Evolutionary conservation across 2,797 vertebrate species (phyloP).

Genomic region (Ctenosaura bakeri): DNA sequence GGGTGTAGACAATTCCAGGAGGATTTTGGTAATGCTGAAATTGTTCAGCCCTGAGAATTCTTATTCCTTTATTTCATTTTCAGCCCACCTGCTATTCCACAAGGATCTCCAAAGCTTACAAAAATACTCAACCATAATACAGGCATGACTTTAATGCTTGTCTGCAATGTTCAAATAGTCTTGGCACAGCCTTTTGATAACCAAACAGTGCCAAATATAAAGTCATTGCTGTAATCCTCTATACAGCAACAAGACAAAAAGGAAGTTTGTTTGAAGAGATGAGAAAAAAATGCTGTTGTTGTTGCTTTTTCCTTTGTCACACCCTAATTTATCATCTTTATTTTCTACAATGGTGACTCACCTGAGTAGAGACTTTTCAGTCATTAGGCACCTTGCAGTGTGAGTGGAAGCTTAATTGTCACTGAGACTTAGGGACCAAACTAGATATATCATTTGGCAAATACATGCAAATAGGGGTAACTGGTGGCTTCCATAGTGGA

Average conservation of each 20-base stretch:
- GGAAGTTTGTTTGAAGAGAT: slow-evolving; percentile 36
- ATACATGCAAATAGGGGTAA: not conserved
- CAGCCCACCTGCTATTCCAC: not conserved
- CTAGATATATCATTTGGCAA: not conserved
- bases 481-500: no score
- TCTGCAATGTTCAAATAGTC: slow-evolving; percentile 53
- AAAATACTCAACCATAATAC: not conserved
- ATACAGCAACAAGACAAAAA: slow-evolving; percentile 13
- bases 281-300: slow-evolving; percentile 47
- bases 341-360: not conserved
- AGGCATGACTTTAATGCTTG: not conserved
- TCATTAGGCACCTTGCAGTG: not conserved
- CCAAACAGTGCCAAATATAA: slow-evolving; percentile 54
- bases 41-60: not conserved
- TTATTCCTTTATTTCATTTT: slow-evolving; percentile 37
- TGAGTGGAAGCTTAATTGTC: not conserved
- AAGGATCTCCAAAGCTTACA: not conserved
- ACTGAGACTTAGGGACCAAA: not conserved
- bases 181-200: slow-evolving; percentile 44
- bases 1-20: slow-evolving; percentile 32
- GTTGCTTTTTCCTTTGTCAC: slow-evolving; percentile 50
- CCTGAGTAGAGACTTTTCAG: not conserved
- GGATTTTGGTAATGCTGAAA: not conserved
- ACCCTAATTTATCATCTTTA: slow-evolving; percentile 26
- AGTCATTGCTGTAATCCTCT: slow-evolving; percentile 53